These are phyloP conservation scores for Brienomyrus brachyistius DNA, from an alignment of 2,113 vertebrate genomes.

Conservation along the genomic window DNA sequence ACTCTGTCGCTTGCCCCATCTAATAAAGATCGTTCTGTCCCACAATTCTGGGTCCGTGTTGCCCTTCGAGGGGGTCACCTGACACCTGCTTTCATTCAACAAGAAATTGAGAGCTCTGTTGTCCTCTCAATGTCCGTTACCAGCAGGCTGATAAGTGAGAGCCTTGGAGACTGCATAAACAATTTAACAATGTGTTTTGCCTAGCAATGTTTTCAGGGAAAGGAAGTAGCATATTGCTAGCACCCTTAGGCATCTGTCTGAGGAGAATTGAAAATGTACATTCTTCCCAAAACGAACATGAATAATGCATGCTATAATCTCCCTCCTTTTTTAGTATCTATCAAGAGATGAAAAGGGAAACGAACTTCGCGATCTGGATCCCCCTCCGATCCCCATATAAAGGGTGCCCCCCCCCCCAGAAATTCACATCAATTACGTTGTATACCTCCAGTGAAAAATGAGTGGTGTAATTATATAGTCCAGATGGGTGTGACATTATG, in stretches of 20 bases:
- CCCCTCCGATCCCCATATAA: background rate
- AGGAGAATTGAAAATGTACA: slow-evolving; percentile 24
- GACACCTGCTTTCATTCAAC: background rate
- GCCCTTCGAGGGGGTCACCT: too few species aligned
- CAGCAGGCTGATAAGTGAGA: slow-evolving; percentile 12
- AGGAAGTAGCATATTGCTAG: slow-evolving; percentile 10
- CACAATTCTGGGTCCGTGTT: too few species aligned
- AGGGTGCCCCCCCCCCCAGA: background rate
- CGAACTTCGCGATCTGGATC: slow-evolving; percentile 14
- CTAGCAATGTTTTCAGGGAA: slow-evolving; percentile 20
- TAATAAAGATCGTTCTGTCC: too few species aligned
- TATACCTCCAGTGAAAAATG: background rate
- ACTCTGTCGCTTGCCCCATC: too few species aligned
- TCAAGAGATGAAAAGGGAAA: slow-evolving; percentile 20
- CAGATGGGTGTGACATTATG: background rate
- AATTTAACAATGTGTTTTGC: slow-evolving; percentile 23
- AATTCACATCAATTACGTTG: slow-evolving; percentile 15
- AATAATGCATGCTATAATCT: slow-evolving; percentile 23
- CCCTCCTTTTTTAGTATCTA: slow-evolving; percentile 10
- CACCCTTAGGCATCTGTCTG: slow-evolving; percentile 19
- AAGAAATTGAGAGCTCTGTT: background rate
- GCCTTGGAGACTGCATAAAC: slow-evolving; percentile 19
- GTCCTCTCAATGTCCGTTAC: slow-evolving; percentile 10
- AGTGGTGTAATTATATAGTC: background rate
- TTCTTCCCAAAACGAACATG: slow-evolving; percentile 25